Evolutionary conservation across 2,888 invertebrate genomes (phyloP).

Genomic region (Amiota mariae): DNA sequence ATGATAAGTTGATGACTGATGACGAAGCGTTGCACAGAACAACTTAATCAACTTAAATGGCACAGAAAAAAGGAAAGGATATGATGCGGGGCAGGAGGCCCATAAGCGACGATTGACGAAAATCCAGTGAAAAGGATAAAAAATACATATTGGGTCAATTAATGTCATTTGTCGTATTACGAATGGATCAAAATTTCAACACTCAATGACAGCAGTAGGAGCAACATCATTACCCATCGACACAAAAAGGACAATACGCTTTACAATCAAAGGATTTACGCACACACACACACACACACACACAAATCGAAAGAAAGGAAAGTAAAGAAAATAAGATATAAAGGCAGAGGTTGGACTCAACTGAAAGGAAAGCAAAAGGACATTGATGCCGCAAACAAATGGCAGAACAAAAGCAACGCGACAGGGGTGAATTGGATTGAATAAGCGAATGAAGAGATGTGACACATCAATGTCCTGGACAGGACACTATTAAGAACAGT

Average conservation of each 20-base stretch:
- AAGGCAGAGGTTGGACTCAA: conserved; percentile 54
- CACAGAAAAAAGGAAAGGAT: neutral
- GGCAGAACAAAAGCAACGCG: conserved; percentile 52
- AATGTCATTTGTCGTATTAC: conserved; percentile 30
- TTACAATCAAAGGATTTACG: conserved; percentile 46
- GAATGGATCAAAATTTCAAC: conserved; percentile 33
- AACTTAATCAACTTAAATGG: conserved; percentile 26
- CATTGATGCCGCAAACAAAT: conserved; percentile 48
- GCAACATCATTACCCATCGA: neutral
- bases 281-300: neutral
- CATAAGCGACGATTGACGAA: neutral
- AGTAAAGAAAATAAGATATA: neutral
- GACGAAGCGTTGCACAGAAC: conserved; percentile 18
- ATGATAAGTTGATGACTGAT: conserved; percentile 30
- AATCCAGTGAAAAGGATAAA: conserved; percentile 7
- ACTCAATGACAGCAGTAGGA: conserved; percentile 28
- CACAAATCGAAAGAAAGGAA: conserved; percentile 39
- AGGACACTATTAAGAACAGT: conserved; percentile 47
- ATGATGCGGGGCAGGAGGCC: neutral
- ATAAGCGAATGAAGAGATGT: conserved; percentile 34
- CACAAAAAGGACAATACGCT: neutral
- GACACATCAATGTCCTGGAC: conserved; percentile 59
- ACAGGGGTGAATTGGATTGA: conserved; percentile 22
- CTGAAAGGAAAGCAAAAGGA: neutral
- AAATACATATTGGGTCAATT: conserved; percentile 34